Evolutionary conservation across 2,888 invertebrate species (phyloP).

Genomic region (Listrodromus nycthemerus): DNA sequence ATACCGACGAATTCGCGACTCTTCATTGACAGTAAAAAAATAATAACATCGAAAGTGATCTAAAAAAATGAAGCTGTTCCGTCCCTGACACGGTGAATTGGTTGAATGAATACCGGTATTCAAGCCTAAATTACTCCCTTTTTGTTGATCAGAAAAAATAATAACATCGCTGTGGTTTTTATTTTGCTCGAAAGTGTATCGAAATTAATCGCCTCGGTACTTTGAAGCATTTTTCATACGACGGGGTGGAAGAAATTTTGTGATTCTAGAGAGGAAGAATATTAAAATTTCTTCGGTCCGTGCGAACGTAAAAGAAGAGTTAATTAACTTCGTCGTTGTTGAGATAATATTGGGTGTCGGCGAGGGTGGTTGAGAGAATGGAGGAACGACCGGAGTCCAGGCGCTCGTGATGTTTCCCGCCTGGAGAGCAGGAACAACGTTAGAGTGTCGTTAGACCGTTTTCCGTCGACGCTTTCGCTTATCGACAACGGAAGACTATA

Average conservation of each 20-base stretch:
- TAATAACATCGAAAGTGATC: not conserved
- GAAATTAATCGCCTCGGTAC: not conserved
- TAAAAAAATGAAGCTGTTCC: not conserved
- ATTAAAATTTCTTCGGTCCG: not conserved
- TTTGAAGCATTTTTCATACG: not conserved
- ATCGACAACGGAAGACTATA: constrained; percentile 21
- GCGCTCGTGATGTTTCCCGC: constrained; percentile 38
- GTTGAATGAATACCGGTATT: not conserved
- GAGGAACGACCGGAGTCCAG: constrained; percentile 39
- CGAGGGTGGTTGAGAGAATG: constrained; percentile 8
- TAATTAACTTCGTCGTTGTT: not conserved
- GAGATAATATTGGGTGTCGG: constrained; percentile 15
- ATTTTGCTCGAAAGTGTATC: not conserved
- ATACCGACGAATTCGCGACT: no score
- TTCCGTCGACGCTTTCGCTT: constrained; percentile 25
- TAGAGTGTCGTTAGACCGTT: constrained; percentile 25
- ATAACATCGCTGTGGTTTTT: not conserved
- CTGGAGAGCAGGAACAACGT: constrained; percentile 19
- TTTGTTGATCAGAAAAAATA: not conserved
- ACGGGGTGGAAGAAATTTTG: not conserved
- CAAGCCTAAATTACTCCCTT: not conserved
- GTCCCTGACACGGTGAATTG: not conserved
- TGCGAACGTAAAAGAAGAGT: not conserved
- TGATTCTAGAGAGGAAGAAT: not conserved
- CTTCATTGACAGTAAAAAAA: no score